Conservation (phyloP, 1,140 invertebrate genomes). For the Tetramorium alpestre region DNA sequence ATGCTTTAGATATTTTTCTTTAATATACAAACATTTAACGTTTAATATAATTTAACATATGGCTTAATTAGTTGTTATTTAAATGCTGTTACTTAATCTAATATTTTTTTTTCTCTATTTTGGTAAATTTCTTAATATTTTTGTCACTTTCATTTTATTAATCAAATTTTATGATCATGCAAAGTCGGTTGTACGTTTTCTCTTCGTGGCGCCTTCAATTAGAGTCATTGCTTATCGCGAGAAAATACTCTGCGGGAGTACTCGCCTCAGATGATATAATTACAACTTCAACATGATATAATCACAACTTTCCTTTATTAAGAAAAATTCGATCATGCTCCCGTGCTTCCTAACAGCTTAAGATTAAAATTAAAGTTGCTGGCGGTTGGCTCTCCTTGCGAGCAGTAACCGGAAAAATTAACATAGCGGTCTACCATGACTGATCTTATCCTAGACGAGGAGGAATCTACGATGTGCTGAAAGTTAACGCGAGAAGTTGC, state of each 20-base stretch:
- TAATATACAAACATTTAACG: not conserved
- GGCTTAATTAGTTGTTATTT: not conserved
- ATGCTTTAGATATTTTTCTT: not conserved
- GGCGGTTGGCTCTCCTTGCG: not conserved
- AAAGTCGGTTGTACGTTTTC: not conserved
- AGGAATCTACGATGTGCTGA: not conserved
- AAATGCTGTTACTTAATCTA: not conserved
- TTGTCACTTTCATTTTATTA: not conserved
- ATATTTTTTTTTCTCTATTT: not conserved
- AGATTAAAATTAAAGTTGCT: constrained; percentile 16
- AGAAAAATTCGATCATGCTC: not conserved
- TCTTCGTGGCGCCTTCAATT: not conserved
- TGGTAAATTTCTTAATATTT: not conserved
- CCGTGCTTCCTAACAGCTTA: not conserved
- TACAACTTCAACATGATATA: not conserved
- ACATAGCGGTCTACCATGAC: not conserved
- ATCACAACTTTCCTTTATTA: constrained; percentile 18
- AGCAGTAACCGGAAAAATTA: constrained; percentile 9
- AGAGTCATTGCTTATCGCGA: not conserved
- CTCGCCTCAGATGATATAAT: not conserved
- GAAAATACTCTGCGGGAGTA: not conserved
- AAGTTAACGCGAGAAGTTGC: not conserved
- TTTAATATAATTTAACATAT: not conserved
- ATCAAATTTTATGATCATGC: not conserved
- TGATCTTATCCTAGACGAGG: not conserved